Evolutionary conservation across 2,888 invertebrate species (phyloP).

Genomic region (Parnassius apollo): DNA sequence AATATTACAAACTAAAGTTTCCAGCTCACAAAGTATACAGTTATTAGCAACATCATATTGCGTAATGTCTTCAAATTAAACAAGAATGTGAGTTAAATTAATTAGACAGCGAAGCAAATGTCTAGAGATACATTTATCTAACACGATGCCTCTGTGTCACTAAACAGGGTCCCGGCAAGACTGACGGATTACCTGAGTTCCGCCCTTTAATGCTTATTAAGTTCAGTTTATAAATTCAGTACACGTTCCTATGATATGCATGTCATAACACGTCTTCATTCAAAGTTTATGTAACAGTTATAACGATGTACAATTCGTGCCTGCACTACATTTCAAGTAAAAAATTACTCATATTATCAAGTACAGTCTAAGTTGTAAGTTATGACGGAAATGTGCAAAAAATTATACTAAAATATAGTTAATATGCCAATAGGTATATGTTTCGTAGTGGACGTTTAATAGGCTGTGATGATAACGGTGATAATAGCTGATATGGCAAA

Average conservation of each 20-base stretch:
- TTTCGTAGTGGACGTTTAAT: too few species aligned
- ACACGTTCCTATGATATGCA: slow-evolving; percentile 31
- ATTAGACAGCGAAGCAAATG: slow-evolving; percentile 39
- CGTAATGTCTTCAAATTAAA: slow-evolving; percentile 27
- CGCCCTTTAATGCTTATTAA: slow-evolving; percentile 50
- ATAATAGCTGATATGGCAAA: too few species aligned
- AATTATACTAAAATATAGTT: too few species aligned
- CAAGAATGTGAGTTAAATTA: slow-evolving; percentile 39
- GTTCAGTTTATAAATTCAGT: slow-evolving; percentile 52
- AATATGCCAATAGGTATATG: too few species aligned
- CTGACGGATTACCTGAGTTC: slow-evolving; percentile 53
- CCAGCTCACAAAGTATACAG: slow-evolving; percentile 16
- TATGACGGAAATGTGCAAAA: too few species aligned
- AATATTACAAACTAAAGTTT: neutral
- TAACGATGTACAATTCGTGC: slow-evolving; percentile 17
- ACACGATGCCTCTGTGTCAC: slow-evolving; percentile 38
- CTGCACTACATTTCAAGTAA: slow-evolving; percentile 4
- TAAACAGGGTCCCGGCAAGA: slow-evolving; percentile 38
- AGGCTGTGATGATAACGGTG: too few species aligned
- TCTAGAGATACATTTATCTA: slow-evolving; percentile 34
- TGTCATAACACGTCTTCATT: slow-evolving; percentile 34
- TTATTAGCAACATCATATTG: slow-evolving; percentile 18
- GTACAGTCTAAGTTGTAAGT: too few species aligned
- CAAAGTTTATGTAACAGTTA: slow-evolving; percentile 18
- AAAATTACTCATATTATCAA: neutral